Conservation (phyloP, 1,140 invertebrate species). For the Eurosta solidaginis region DNA sequence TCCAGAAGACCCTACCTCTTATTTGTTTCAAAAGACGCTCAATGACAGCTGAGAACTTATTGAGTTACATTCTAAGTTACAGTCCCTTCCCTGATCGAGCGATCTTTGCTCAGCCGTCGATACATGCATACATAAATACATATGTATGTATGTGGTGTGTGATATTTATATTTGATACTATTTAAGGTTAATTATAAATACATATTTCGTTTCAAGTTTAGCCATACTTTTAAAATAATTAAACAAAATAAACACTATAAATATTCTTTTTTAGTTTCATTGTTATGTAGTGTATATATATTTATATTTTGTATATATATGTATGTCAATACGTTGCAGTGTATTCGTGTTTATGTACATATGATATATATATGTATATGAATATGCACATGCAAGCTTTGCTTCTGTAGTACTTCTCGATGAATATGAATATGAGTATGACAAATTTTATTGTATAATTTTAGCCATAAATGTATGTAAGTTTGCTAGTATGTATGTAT, state of each 20-base stretch:
- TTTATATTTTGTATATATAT: conserved; percentile 19
- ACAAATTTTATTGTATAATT: neutral
- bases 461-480: neutral
- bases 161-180: too few species aligned
- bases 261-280: too few species aligned
- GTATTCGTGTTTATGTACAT: neutral
- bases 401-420: neutral
- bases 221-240: neutral
- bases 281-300: too few species aligned
- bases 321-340: too few species aligned
- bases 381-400: neutral
- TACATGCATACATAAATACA: neutral
- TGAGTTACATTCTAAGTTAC: too few species aligned
- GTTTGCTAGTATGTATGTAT: neutral
- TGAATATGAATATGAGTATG: too few species aligned
- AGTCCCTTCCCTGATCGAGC: too few species aligned
- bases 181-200: neutral
- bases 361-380: neutral
- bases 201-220: too few species aligned
- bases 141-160: neutral
- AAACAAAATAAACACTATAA: neutral
- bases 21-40: too few species aligned
- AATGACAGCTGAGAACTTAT: too few species aligned
- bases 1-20: too few species aligned
- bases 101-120: too few species aligned